phyloP scores from a whole-genome alignment of 2,113 vertebrate genomes.

The Xiphorhynchus elegans region DNA sequence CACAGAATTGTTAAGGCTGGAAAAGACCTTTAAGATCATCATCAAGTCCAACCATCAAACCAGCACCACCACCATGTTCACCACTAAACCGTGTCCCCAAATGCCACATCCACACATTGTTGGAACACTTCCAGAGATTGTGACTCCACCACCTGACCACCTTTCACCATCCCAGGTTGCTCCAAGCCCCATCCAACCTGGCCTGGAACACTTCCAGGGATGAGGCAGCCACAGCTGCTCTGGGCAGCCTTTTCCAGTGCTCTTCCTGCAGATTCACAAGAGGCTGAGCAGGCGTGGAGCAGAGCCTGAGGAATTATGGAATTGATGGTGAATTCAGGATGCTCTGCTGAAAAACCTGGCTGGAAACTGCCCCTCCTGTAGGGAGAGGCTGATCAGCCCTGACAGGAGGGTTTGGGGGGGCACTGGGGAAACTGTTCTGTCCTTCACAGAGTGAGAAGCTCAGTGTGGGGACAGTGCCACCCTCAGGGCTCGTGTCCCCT shows the following conservation, averaged over 20 bases:
- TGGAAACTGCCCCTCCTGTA: not conserved
- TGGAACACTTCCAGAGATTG: not conserved
- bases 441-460: not conserved
- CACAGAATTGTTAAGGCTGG: not conserved
- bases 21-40: not conserved
- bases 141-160: not conserved
- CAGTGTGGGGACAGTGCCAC: accelerated
- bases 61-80: not conserved
- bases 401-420: not conserved
- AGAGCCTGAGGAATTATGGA: not conserved
- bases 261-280: not conserved
- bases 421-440: not conserved
- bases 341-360: not conserved
- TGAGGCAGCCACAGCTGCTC: not conserved
- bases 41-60: not conserved
- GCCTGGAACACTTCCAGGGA: not conserved
- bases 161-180: not conserved
- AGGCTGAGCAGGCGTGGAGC: not conserved
- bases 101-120: not conserved
- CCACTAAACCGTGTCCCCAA: not conserved
- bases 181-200: not conserved
- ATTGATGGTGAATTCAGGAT: not conserved
- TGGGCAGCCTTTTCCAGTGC: not conserved
- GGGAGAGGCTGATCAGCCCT: accelerated
- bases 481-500: not conserved